A percentile compares a stretch with the other conserved stretches of the same genome.
Evolutionary conservation across 2,888 invertebrate genomes (phyloP).

Genomic region (Pristionchus arcanus): DNA sequence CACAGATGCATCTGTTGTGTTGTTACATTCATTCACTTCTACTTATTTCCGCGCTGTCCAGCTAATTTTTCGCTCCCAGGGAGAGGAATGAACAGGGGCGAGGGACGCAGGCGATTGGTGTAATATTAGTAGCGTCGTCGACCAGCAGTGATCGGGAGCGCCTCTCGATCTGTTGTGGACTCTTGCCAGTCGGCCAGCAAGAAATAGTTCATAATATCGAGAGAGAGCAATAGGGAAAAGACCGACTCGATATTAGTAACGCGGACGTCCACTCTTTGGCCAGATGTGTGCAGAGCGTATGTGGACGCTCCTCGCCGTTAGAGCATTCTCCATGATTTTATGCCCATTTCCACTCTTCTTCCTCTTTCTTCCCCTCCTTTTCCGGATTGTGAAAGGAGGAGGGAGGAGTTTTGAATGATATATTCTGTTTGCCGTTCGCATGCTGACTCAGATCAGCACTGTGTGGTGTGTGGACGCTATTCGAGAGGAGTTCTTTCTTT

Average conservation of each 20-base stretch:
- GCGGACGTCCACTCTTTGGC: background rate
- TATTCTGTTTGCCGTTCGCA: slow-evolving; percentile 48
- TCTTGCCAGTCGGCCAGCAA: background rate
- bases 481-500: background rate
- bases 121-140: slow-evolving; percentile 8
- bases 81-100: background rate
- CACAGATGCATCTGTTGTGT: background rate
- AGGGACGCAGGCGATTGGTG: background rate
- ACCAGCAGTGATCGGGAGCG: background rate
- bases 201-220: background rate
- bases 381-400: slow-evolving; percentile 39
- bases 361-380: background rate
- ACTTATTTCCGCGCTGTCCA: background rate
- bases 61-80: background rate
- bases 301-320: background rate
- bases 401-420: slow-evolving; percentile 27
- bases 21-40: background rate
- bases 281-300: background rate
- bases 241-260: background rate
- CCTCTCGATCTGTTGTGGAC: background rate
- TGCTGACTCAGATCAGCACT: slow-evolving; percentile 21
- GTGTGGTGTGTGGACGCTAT: slow-evolving; percentile 23
- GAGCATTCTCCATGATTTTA: slow-evolving; percentile 44
- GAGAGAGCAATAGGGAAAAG: background rate
- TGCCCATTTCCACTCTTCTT: background rate